Conservation (phyloP, 2,113 vertebrate genomes). For the Scopus umbretta region DNA sequence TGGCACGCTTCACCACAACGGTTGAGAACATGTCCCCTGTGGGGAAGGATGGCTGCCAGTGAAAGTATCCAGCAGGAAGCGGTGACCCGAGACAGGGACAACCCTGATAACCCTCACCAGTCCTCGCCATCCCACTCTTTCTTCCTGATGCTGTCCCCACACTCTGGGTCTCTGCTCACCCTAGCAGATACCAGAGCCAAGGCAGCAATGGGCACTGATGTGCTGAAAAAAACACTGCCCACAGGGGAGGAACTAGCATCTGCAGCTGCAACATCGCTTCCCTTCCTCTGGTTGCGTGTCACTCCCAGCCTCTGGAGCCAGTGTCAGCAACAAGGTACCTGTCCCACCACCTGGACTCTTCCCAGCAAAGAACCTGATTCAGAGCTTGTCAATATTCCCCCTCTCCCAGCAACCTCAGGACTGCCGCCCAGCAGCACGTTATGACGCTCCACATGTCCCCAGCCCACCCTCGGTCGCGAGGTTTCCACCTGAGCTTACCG, state of each 20-base stretch:
- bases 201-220: fast-evolving
- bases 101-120: background rate
- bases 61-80: background rate
- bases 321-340: fast-evolving
- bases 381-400: fast-evolving
- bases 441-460: background rate
- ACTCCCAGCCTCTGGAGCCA: background rate
- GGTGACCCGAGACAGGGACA: background rate
- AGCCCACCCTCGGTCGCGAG: background rate
- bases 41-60: background rate
- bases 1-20: background rate
- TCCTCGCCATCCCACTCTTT: fast-evolving
- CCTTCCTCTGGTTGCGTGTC: background rate
- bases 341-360: background rate
- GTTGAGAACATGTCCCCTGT: fast-evolving
- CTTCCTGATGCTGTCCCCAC: background rate
- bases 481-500: background rate
- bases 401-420: background rate
- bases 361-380: background rate
- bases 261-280: background rate
- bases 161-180: background rate
- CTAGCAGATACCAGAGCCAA: background rate
- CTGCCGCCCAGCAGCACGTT: background rate
- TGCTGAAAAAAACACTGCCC: background rate
- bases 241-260: fast-evolving